These are phyloP conservation scores for Abrostola triplasia DNA, from an alignment of 2,888 invertebrate genomes.

Conservation along the genomic window DNA sequence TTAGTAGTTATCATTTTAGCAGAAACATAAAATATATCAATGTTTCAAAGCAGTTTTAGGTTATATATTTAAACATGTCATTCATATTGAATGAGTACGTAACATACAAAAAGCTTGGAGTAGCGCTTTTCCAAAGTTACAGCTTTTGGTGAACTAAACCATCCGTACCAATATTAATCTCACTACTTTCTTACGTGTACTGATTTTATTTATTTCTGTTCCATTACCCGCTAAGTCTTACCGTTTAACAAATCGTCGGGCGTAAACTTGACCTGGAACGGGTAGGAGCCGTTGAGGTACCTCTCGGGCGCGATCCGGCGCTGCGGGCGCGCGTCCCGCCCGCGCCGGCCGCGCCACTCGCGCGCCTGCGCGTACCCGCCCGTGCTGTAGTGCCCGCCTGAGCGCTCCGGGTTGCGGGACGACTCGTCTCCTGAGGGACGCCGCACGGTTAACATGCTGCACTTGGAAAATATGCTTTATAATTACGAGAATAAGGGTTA, in stretches of 20 bases:
- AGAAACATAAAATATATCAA: no score
- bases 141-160: no score
- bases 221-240: constrained; percentile 53
- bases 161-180: no score
- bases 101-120: no score
- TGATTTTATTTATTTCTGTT: no score
- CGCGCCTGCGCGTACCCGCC: constrained; percentile 42
- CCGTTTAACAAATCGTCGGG: constrained; percentile 89
- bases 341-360: constrained; percentile 58
- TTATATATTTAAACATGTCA: no score
- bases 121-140: no score
- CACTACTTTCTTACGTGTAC: no score
- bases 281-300: constrained; percentile 90
- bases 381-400: constrained; percentile 27
- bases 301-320: constrained; percentile 89
- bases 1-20: no score
- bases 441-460: neutral
- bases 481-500: neutral
- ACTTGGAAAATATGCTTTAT: neutral
- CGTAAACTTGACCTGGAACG: constrained; percentile 90
- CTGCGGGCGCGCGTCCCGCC: constrained; percentile 61
- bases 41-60: no score
- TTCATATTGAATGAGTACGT: no score
- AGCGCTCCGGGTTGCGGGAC: constrained; percentile 41
- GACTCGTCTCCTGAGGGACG: constrained; percentile 43